A percentile compares a stretch with the other conserved stretches of the same genome.
These are phyloP conservation scores for Kryptopterus vitreolus DNA, from an alignment of 2,797 vertebrate species.

Conservation along the genomic window DNA sequence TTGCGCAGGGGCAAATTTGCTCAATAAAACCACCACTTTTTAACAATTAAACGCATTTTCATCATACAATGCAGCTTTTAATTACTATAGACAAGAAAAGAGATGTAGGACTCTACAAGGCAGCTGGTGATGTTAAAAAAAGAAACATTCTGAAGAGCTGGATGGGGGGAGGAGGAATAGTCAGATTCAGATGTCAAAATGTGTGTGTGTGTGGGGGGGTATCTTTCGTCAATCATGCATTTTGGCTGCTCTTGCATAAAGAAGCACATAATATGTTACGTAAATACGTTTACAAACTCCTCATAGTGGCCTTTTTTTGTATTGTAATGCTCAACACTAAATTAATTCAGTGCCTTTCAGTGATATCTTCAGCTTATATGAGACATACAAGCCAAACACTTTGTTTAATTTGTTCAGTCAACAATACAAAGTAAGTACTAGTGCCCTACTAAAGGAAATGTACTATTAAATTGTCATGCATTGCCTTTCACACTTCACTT, in stretches of 20 bases:
- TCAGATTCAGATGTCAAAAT: neutral
- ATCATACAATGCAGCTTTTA: constrained; percentile 50
- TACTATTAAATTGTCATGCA: neutral
- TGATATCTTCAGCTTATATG: constrained; percentile 4
- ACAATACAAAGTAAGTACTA: neutral
- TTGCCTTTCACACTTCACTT: neutral
- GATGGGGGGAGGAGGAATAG: neutral
- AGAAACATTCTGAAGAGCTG: constrained; percentile 30
- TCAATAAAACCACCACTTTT: constrained; percentile 54
- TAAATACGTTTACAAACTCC: neutral
- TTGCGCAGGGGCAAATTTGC: constrained; percentile 54
- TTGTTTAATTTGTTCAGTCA: neutral
- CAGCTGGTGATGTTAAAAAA: constrained; percentile 34
- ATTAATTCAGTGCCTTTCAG: neutral
- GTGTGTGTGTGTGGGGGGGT: too few species aligned
- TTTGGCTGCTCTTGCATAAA: neutral
- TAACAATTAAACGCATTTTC: constrained; percentile 53
- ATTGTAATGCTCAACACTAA: neutral
- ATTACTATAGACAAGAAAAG: constrained; percentile 48
- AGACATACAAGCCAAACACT: neutral
- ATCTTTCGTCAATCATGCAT: neutral
- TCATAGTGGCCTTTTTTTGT: neutral
- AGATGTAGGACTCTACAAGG: constrained; percentile 40
- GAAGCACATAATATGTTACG: neutral
- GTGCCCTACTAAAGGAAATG: neutral